A percentile compares a stretch with the other conserved stretches of the same genome.
phyloP scores from a whole-genome alignment of 2,113 vertebrate species.

The Passer montanus region DNA sequence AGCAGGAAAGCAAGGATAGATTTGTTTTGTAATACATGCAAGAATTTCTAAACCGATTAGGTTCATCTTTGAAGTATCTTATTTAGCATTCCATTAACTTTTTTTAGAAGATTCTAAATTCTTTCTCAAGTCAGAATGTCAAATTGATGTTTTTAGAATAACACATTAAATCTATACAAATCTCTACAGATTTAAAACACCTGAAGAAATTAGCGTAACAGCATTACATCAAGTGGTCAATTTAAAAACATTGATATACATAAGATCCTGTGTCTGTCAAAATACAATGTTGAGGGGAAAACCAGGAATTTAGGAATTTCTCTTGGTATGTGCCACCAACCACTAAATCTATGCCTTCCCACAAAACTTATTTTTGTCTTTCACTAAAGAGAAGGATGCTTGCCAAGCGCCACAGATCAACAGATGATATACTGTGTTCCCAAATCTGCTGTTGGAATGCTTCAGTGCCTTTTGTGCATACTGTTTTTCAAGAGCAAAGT shows the following conservation, averaged over 20 bases:
- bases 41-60: not conserved
- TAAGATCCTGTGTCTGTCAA: not conserved
- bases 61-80: not conserved
- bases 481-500: not conserved
- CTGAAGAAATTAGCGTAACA: not conserved
- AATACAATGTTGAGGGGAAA: rapidly evolving
- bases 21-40: not conserved
- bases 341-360: not conserved
- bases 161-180: not conserved
- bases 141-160: not conserved
- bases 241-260: not conserved
- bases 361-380: not conserved
- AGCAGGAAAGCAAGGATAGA: not conserved
- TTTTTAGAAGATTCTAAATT: not conserved
- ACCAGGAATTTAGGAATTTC: not conserved
- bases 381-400: not conserved
- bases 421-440: not conserved
- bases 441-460: not conserved
- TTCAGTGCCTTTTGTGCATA: not conserved
- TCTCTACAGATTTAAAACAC: not conserved
- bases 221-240: not conserved
- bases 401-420: constrained; percentile 2
- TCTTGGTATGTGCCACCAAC: not conserved
- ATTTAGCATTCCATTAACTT: not conserved
- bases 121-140: not conserved